phyloP scores from a whole-genome alignment of 2,113 vertebrate genomes.

The Cariama cristata region DNA sequence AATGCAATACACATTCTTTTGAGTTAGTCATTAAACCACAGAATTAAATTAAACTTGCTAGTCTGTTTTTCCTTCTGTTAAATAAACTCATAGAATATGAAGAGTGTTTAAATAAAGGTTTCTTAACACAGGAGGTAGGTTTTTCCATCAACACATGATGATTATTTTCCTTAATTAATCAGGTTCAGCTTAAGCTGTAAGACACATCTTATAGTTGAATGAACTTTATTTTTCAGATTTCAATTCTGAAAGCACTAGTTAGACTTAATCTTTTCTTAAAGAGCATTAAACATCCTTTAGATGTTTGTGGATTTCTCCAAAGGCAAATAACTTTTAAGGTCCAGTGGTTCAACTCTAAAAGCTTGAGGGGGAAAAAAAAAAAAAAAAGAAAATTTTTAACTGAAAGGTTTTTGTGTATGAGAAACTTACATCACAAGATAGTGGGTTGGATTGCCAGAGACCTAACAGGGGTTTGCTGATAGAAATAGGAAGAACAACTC shows the following conservation, averaged over 20 bases:
- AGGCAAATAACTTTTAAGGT: not conserved
- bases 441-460: not conserved
- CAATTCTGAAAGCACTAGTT: not conserved
- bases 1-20: not conserved
- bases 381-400: not conserved
- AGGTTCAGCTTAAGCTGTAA: not conserved
- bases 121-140: not conserved
- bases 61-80: slow-evolving; percentile 31
- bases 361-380: not conserved
- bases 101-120: not conserved
- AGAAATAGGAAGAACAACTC: not conserved
- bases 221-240: not conserved
- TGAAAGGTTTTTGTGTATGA: not conserved
- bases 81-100: not conserved
- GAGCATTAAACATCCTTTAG: not conserved
- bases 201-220: not conserved
- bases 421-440: not conserved
- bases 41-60: not conserved
- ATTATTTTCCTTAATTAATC: slow-evolving; percentile 19
- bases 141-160: slow-evolving; percentile 28
- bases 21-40: slow-evolving; percentile 56
- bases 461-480: not conserved
- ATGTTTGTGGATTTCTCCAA: not conserved
- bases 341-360: not conserved
- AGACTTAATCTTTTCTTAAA: not conserved